Base-by-base conservation (phyloP, 2,113 vertebrate species). In the Laticauda laticaudata region DNA sequence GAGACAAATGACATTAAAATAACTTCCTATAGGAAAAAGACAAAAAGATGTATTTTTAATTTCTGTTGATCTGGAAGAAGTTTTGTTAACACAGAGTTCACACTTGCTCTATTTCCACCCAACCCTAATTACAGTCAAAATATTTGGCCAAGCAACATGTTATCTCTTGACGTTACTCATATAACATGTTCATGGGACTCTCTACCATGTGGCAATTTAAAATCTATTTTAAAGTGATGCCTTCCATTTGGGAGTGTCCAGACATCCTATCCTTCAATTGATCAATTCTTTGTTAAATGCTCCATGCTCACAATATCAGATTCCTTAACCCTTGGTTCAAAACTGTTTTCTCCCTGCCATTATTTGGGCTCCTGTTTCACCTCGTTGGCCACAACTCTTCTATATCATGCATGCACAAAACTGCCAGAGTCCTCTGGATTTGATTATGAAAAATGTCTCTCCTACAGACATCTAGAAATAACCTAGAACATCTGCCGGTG, bases 351-450 rank as follows among this genome's bases (percentile, higher is more conserved):
- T 93, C 91, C 61, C 57, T 51, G 5, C 9, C 48, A 87, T 69
- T 87, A 87, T 9, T 51, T 94, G 94, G 94, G 43, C 56, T 93
- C 90, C 94, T 95, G 91, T 92, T 91, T 91, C 88, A 15, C 95
- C 92, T 86, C 61, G 94, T 92, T 6, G 53, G 56, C 4, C 81
- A 87, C 0, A 0, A 45, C 93, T 91, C 95, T 96, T 88, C 7
- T 91, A 97, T 93, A 92, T 94, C 96, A 96, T 94, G 97, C 96
- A 97, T 5, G 0, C 92, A 94, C 92, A 92, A 96, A 69, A 12
- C 92, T 90, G 75, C 39, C 92, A 39, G 93, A 97, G 93, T 92
- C 95, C 94, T 39, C 39, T 48, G 81, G 39, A 53, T 0, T 0
- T 6, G 88, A 92, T 43, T 34, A 57, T 24, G 53, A 55, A 51